Base-by-base conservation (phyloP, 2,113 vertebrate species). In the Triplophysa siluroides region DNA sequence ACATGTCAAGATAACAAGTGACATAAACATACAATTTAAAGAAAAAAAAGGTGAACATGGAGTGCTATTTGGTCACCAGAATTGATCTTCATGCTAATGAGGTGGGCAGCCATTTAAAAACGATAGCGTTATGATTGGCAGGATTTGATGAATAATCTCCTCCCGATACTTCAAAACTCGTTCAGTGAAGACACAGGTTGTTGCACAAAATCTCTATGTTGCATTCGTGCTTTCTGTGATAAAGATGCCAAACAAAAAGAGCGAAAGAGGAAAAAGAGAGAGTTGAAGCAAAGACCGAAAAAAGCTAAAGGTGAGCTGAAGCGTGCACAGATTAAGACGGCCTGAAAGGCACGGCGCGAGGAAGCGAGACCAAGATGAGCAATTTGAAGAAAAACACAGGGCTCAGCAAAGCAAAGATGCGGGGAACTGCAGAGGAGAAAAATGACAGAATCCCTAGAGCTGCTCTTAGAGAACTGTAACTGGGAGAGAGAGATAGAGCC, bases 401-500 rank as follows among this genome's bases (percentile, higher is more conserved):
- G 67, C 43, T 62, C 70, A 65, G 45, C 13, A 64, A 64, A 73
- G 26, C 29, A 65, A 9, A 80, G 29, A 18, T 19, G 43, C 41
- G 1, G 33, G 33, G 6, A 58, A 58, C 21, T 24, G 14, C 23
- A 54, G 33, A 54, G 24, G 45, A 47, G 19, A 45, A 70, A 68
- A 72, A 58, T 4, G 23, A 29, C 24, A 74, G 61, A 12, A 66
- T 66, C 76, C 76, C 76, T 63, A 79, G 54, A 70, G 68, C 70
- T 72, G 60, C 26, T 79, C 58, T 73, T 73, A 89, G 90, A 58
- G 54, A 58, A 10, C 54, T 58, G 19, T 58, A 21, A 86, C 80
- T 70, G 84, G 78, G 86, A 87, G 87, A 90, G 89, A 89, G 85
- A 85, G 81, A 81, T 66, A 68, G 74, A 76, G 65, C 45, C 2